A percentile compares a stretch with the other conserved stretches of the same genome.
phyloP scores from a whole-genome alignment of 2,113 vertebrate genomes.

The Siphamia tubifer region DNA sequence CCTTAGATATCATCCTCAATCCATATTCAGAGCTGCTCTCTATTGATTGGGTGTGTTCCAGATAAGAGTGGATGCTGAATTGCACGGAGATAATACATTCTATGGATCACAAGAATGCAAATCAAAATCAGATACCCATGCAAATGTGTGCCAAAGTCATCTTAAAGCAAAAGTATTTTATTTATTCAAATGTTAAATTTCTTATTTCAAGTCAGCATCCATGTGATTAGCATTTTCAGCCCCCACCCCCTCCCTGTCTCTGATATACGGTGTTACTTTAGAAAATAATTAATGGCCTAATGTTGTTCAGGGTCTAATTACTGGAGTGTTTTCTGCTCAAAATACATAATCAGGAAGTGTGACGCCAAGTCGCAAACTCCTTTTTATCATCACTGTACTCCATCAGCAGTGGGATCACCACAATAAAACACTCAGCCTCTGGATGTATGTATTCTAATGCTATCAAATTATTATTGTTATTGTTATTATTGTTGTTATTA shows the following conservation, averaged over 20 bases:
- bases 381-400: slow-evolving; percentile 13
- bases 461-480: too few relatives aligned
- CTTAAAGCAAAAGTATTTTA: slow-evolving; percentile 57
- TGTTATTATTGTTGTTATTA: too few relatives aligned
- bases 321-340: slow-evolving; percentile 31
- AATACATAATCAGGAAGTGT: slow-evolving; percentile 47
- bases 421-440: neutral
- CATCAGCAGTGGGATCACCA: slow-evolving; percentile 20
- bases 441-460: too few relatives aligned
- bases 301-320: slow-evolving; percentile 60
- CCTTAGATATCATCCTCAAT: slow-evolving; percentile 64
- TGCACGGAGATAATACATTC: slow-evolving; percentile 70
- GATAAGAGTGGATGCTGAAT: slow-evolving; percentile 76
- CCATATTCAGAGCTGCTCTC: slow-evolving; percentile 73
- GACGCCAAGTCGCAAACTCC: slow-evolving; percentile 19
- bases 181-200: slow-evolving; percentile 52
- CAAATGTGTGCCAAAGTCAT: slow-evolving; percentile 71
- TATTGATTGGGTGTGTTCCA: slow-evolving; percentile 73
- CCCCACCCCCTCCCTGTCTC: slow-evolving; percentile 34
- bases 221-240: slow-evolving; percentile 56
- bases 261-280: slow-evolving; percentile 24
- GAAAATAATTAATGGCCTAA: slow-evolving; percentile 55
- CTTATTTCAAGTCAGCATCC: slow-evolving; percentile 38
- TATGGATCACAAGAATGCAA: slow-evolving; percentile 77
- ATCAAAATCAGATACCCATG: slow-evolving; percentile 74